Conservation (phyloP, 2,888 invertebrate species). For the Congeria kusceri region DNA sequence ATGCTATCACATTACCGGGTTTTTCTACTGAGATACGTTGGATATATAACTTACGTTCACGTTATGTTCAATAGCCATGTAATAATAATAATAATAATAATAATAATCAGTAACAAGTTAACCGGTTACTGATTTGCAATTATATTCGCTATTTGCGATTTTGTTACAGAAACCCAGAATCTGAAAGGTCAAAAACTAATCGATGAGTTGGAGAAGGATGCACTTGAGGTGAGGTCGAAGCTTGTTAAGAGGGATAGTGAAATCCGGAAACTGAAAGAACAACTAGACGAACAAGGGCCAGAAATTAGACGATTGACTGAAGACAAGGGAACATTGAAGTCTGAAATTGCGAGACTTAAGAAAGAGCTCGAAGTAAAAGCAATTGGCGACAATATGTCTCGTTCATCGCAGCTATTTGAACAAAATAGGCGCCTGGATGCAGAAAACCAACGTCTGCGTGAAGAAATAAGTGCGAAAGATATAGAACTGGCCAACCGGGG, state of each 20-base stretch:
- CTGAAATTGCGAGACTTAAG: slow-evolving; percentile 44
- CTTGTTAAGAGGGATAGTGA: slow-evolving; percentile 31
- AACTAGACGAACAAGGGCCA: slow-evolving; percentile 8
- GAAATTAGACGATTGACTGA: slow-evolving; percentile 27
- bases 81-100: too few species aligned
- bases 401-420: slow-evolving; percentile 32
- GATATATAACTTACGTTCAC: too few species aligned
- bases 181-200: slow-evolving; percentile 27
- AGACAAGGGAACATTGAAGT: slow-evolving; percentile 35
- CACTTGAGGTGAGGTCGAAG: slow-evolving; percentile 11
- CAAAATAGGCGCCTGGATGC: slow-evolving; percentile 45
- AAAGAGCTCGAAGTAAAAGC: slow-evolving; percentile 37
- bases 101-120: too few species aligned
- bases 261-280: slow-evolving; percentile 20
- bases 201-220: slow-evolving; percentile 23
- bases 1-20: too few species aligned
- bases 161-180: slow-evolving; percentile 27
- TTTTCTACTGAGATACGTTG: too few species aligned
- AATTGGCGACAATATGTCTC: slow-evolving; percentile 31
- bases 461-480: slow-evolving; percentile 38
- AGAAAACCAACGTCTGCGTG: slow-evolving; percentile 51
- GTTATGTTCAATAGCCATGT: too few species aligned
- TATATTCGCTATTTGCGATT: not conserved
- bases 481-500: slow-evolving; percentile 15
- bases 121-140: not conserved